Base-by-base conservation (phyloP, 2,113 vertebrate genomes). In the Actenoides lindsayi region DNA sequence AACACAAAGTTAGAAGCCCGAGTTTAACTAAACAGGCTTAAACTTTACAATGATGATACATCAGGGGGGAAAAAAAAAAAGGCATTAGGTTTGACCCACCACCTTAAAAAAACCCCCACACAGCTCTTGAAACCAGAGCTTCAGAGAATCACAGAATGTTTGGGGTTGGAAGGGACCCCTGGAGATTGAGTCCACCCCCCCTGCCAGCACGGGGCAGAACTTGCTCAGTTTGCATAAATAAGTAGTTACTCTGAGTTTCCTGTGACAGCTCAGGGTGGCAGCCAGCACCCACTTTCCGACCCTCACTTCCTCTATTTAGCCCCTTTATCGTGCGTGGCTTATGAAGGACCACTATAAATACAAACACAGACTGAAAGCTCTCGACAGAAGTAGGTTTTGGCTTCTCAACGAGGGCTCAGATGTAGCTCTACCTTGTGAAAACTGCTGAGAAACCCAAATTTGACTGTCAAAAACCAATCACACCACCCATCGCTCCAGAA, bases 21-120 rank as follows among this genome's bases (percentile, higher is more conserved):
- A 21, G 56, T 57, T 57, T 33, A 83, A 17, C 57, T 39, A 30
- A 73, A 1, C 30, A 39, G 63, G 2, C n/a, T 79, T 8, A 7
- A 39, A 11, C 33, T 70, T 56, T 5, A 59, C 23, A 68, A 0
- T 2, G 24, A 6, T 42, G 13, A 42, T 1, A 37, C 21, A 37
- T 1, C 50, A 46, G 35, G n/a, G n/a, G n/a, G 51, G 51, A 46
- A 75, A 56, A 46, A 17, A 17, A 93, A 53, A 13, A 24, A 46
- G 5, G 44, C 0, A 2, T 30, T 18, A 39, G 41, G 21, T 75
- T 33, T 18, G n/a, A 56, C 37, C 1, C 8, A 1, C 1, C 11
- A 5, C 2, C 39, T 48, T 60, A 25, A 23, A 46, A 48, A 51
- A 51, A 48, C 13, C 41, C 31, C 44, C 64, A 41, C 64, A 5